These are phyloP conservation scores for Paradoxurus hermaphroditus DNA, from an alignment of 2,113 vertebrate species.

Conservation along the genomic window DNA sequence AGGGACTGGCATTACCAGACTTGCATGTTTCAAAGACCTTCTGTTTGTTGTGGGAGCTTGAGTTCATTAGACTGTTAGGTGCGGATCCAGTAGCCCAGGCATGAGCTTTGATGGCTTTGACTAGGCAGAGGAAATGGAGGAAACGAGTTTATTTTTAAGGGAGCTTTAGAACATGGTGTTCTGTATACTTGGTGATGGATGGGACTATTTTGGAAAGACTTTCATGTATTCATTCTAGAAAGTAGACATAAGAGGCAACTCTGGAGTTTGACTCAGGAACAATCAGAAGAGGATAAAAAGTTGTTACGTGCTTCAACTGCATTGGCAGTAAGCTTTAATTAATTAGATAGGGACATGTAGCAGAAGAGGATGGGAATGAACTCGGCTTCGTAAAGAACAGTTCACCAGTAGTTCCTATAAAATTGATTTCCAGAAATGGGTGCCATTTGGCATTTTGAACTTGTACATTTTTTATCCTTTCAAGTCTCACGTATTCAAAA, in stretches of 20 bases:
- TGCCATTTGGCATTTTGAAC: background rate
- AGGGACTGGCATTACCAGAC: background rate
- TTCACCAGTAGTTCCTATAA: background rate
- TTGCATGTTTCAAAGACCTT: background rate
- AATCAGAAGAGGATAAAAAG: background rate
- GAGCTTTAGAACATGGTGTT: background rate
- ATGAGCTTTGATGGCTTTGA: background rate
- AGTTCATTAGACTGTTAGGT: background rate
- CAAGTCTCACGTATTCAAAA: background rate
- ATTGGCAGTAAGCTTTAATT: background rate
- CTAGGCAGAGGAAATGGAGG: background rate
- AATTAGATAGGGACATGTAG: background rate
- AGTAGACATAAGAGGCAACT: background rate
- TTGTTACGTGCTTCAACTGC: background rate
- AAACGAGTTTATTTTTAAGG: background rate
- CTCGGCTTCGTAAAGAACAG: background rate
- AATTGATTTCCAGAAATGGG: constrained; percentile 1
- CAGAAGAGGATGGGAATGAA: background rate
- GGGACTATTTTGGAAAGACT: background rate
- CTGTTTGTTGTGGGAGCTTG: background rate
- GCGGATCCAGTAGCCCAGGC: background rate
- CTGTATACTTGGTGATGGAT: background rate
- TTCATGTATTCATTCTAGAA: background rate
- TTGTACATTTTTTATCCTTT: background rate
- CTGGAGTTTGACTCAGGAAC: background rate